Conservation (phyloP, 2,797 vertebrate genomes). For the Prionace glauca region DNA sequence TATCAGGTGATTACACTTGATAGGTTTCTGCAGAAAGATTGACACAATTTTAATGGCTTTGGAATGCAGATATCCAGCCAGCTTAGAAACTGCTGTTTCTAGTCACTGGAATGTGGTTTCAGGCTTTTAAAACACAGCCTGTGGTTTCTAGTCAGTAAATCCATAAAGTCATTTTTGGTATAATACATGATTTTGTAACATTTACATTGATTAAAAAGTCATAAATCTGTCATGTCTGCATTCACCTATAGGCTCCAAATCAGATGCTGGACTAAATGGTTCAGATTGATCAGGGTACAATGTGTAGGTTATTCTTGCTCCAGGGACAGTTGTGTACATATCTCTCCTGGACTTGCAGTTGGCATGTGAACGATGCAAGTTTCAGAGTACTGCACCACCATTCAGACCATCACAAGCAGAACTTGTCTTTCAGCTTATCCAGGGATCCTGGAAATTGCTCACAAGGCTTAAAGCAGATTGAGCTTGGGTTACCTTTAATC, state of each 20-base stretch:
- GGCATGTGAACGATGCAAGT: background rate
- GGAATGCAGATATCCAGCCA: no score
- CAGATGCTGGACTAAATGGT: background rate
- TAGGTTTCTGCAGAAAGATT: no score
- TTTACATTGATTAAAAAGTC: background rate
- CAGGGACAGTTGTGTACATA: background rate
- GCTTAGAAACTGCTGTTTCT: no score
- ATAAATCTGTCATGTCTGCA: background rate
- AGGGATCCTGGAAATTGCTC: background rate
- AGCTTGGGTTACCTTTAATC: background rate
- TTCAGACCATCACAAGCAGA: background rate
- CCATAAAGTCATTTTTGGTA: no score
- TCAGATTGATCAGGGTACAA: no score
- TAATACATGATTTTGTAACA: background rate
- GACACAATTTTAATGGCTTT: no score
- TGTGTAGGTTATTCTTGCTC: no score
- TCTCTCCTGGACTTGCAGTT: background rate
- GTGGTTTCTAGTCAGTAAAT: no score
- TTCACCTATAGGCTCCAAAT: background rate
- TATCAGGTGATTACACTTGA: no score
- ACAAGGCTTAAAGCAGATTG: background rate
- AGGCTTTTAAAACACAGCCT: no score
- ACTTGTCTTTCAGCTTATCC: background rate
- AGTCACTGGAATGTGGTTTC: no score
- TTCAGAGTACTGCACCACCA: background rate